Base-by-base conservation (phyloP, 2,113 vertebrate species). In the Enhydra lutris region DNA sequence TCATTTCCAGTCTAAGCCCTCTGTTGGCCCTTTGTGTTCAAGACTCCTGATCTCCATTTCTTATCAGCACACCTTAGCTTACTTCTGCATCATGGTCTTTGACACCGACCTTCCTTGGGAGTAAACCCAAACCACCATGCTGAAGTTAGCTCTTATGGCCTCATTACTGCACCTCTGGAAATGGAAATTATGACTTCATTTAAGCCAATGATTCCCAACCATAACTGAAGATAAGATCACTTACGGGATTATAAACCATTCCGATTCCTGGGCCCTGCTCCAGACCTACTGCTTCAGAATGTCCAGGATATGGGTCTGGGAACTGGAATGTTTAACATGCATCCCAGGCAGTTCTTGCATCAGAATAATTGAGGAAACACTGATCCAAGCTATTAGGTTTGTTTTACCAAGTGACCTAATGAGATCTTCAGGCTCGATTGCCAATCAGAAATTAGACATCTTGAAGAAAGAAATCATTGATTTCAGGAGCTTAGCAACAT, bases 121-220 rank as follows among this genome's bases (percentile, higher is more conserved):
- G 50, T 93, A 78, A 88, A 93, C 31, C 61, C 67, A n/a, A 76
- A 63, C 94, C 52, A 61, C 71, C 31, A 11, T 24, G 42, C 88
- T 89, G n/a, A 96, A 61, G 59, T 57, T 82, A 55, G 65, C 47
- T 92, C 52, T 97, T 96, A 97, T 94, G 86, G 50, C 57, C 67
- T 94, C 34, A 89, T 86, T 97, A 39, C 55, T 87, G 61, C 29
- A 15, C 91, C 79, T 87, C 79, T 83, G n/a, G 67, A 61, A 36
- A 84, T 94, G 87, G 61, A 97, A 94, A 95, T 45, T 91, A 89
- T 95, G 71, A 97, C 63, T 79, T 97, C 81, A 97, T 85, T 67
- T 93, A 93, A 95, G 47, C n/a, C 21, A 47, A 50, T 86, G 71
- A 91, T n/a, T 39, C 39, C 45, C 24, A 67, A 50, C 82, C 15